Conservation (phyloP, 2,797 vertebrate species). For the Pristis pectinata region DNA sequence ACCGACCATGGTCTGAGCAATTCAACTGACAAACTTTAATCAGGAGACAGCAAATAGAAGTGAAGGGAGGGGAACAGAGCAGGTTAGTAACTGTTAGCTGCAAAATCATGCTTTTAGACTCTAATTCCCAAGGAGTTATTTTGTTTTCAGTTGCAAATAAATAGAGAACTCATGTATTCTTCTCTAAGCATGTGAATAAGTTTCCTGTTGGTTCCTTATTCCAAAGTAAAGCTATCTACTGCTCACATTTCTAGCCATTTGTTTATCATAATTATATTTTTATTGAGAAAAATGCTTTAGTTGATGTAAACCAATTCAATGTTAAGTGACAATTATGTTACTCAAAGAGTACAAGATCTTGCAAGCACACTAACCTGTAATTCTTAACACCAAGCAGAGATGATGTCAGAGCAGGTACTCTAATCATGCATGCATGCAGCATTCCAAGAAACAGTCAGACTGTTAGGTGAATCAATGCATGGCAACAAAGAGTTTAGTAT, state of each 20-base stretch:
- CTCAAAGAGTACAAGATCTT: not conserved
- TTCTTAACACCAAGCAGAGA: not conserved
- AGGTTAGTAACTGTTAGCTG: not conserved
- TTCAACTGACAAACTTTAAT: conserved; percentile 86
- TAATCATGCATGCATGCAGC: not conserved
- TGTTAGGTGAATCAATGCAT: not conserved
- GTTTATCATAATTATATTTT: not conserved
- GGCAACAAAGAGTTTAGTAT: not conserved
- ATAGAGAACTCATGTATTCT: not conserved
- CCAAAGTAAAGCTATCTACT: not conserved
- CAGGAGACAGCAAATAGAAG: conserved; percentile 32
- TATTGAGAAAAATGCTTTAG: not conserved
- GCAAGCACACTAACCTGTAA: not conserved
- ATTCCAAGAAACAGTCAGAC: not conserved
- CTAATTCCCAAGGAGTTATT: not conserved
- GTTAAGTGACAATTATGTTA: not conserved
- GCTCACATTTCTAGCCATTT: not conserved
- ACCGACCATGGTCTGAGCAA: conserved; percentile 89
- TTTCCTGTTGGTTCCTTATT: not conserved
- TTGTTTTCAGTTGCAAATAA: not conserved
- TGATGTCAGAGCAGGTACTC: not conserved
- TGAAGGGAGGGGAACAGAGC: not conserved
- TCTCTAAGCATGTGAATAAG: not conserved
- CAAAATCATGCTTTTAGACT: not conserved
- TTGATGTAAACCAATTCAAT: not conserved